Evolutionary conservation across 2,113 vertebrate species (phyloP).

Genomic region (Myrmecobius fasciatus): DNA sequence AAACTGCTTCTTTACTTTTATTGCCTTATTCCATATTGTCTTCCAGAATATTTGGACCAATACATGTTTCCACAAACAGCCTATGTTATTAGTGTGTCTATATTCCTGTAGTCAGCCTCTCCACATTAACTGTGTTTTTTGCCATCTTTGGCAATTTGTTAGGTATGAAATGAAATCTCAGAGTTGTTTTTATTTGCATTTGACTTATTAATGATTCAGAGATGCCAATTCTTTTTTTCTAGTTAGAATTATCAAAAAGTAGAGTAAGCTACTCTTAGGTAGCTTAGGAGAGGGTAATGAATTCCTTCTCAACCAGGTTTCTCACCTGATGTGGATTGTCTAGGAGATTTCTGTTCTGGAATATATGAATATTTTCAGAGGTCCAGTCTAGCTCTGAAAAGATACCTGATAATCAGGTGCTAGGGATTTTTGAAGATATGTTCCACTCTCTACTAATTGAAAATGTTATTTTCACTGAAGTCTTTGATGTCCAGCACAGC

Average conservation of each 20-base stretch:
- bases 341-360: constrained; percentile 45
- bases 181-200: background rate
- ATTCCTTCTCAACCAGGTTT: no score
- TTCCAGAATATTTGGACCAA: background rate
- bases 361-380: background rate
- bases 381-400: constrained; percentile 5
- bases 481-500: background rate
- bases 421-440: constrained; percentile 13
- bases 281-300: background rate
- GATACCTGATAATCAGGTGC: background rate
- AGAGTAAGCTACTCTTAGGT: background rate
- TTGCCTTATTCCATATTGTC: background rate
- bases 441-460: background rate
- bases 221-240: background rate
- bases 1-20: background rate
- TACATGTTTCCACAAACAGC: background rate
- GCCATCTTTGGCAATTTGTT: background rate
- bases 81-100: background rate
- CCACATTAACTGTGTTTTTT: background rate
- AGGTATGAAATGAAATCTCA: background rate
- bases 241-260: background rate
- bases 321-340: constrained; percentile 65
- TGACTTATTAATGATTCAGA: background rate
- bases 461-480: background rate
- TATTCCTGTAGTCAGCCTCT: background rate